Conservation (phyloP, 2,113 vertebrate genomes). For the Motacilla alba region DNA sequence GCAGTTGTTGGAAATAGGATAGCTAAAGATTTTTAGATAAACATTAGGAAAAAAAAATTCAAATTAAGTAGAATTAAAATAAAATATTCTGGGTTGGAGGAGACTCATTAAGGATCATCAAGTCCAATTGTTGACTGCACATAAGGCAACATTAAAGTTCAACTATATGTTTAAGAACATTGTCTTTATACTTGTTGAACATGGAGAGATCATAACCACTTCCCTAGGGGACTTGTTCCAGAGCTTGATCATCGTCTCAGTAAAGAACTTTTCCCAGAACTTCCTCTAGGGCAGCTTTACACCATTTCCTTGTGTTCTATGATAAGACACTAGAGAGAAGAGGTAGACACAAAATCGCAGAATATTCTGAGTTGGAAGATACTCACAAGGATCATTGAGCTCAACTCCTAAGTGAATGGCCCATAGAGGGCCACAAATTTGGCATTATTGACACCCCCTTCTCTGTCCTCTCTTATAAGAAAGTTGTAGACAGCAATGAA, state of each 20-base stretch:
- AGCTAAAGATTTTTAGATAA: neutral
- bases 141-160: neutral
- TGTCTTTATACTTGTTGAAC: neutral
- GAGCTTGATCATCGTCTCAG: neutral
- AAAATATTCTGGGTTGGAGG: neutral
- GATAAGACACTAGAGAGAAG: neutral
- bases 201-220: neutral
- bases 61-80: neutral
- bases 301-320: neutral
- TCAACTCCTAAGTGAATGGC: neutral
- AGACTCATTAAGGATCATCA: neutral
- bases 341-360: neutral
- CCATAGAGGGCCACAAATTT: neutral
- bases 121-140: neutral
- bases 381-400: neutral
- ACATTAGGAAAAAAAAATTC: neutral
- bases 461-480: neutral
- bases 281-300: neutral
- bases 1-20: neutral
- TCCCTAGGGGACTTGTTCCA: neutral
- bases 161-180: neutral
- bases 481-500: neutral
- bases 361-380: neutral
- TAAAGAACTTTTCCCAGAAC: neutral
- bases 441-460: neutral